Base-by-base conservation (phyloP, 2,888 invertebrate genomes). In the Lithophane leautieri region DNA sequence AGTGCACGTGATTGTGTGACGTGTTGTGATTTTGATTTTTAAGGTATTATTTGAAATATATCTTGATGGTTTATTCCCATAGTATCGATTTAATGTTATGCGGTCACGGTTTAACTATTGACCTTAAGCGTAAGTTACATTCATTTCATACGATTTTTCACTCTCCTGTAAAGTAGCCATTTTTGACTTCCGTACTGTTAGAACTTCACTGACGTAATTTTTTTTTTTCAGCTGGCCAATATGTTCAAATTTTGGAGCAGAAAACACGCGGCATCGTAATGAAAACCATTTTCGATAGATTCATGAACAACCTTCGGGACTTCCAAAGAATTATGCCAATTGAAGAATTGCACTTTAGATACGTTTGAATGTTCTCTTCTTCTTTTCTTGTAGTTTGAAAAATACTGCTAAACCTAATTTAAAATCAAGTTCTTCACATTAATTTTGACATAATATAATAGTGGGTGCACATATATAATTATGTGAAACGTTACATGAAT, bases 341-440 rank as follows among this genome's bases (percentile, higher is more conserved):
- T 34, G 60, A 81, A 44, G 65, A 79, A 22, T 16, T 75, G 58
- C 79, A 79, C n/a, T 81, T 69, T 65, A 69, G n/a, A 79, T 28
- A 68, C 14, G 65, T 80, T 68, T 81, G 54, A 74, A 19, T 25
- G 0, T 19, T 16, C 4, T 34, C 34, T 34, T 34, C 34, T 6
- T 34, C 34, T 34, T 6, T 34, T 6, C 4, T 34, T 34, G 34
- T 34, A 6, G 65, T 80, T 68, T 81, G 47, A 74, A n/a, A n/a
- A 4, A 16, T 16, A 62, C 16, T 61, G 22, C 12, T 34, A 34
- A n/a, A 62, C 40, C 7, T 42, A 25, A 0, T 19, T 56, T n/a
- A n/a, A 40, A 62, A 62, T n/a, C 2, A 9, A 40, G n/a, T 62
- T 4, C 4, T 40, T 22, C 22, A 40, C 40, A 62, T 16, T 16